Base-by-base conservation (phyloP, 2,113 vertebrate genomes). In the Paradoxurus hermaphroditus region DNA sequence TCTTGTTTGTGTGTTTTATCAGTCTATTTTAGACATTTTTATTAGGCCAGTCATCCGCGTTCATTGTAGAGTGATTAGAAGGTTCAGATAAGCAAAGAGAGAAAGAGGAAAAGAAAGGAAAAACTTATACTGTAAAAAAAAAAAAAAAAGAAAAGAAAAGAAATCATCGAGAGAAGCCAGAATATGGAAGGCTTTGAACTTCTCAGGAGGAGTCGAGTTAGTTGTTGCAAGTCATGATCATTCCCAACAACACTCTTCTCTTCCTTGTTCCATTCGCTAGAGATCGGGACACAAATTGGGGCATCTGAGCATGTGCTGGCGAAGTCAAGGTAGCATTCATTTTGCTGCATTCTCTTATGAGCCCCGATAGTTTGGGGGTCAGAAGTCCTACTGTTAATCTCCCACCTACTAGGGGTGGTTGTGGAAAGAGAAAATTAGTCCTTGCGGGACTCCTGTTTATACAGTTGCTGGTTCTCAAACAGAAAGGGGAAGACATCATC, bases 151-250 rank as follows among this genome's bases (percentile, higher is more conserved):
- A 14, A 11, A 49, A 49, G 10, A 49, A 49, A 90, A 90, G 95
- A 95, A 41, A 91, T 18, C 51, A 67, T 41, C 0, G 18, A 70
- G 62, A 91, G 78, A 97, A 96, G 41, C 49, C 75, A 87, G 78
- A 44, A 65, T 81, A 46, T 91, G 27, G 86, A 95, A 19, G 93
- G 96, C 91, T 96, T 97, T 84, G 83, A 95, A 94, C 73, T 91
- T 93, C 36, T 88, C 46, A 81, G 86, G 91, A 86, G 59, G 41
- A 39, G 4, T 34, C 0, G 6, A n/a, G 27, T 88, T 62, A 56
- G 23, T 56, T 10, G 51, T 19, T 79, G 2, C 12, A 83, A 81
- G 39, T 63, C 56, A 65, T n/a, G 72, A 21, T 84, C 34, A n/a
- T 89, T 93, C 39, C 56, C 31, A 90, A 36, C 49, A 44, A 90